phyloP scores from a whole-genome alignment of 2,797 vertebrate species.

The Pangasius krempfi region DNA sequence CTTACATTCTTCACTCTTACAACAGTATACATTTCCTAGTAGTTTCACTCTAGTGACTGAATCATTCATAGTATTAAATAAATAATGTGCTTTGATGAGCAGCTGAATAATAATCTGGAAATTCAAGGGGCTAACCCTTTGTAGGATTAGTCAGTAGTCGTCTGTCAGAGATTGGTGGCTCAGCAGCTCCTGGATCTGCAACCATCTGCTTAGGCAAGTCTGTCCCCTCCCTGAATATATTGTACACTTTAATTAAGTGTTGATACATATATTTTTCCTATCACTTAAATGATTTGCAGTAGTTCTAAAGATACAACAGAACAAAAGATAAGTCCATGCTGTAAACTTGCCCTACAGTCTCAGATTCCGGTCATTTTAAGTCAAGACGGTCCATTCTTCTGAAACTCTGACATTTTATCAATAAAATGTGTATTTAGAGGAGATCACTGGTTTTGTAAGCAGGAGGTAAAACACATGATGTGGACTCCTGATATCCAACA shows the following conservation, averaged over 20 bases:
- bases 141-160: background rate
- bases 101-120: background rate
- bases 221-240: background rate
- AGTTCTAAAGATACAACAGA: background rate
- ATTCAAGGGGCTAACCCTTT: background rate
- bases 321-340: background rate
- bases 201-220: constrained; percentile 14
- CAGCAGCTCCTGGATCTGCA: constrained; percentile 5
- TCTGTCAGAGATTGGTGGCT: background rate
- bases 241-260: background rate
- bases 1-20: background rate
- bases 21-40: background rate
- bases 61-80: background rate
- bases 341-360: background rate
- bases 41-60: background rate
- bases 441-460: background rate
- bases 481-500: background rate
- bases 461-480: background rate
- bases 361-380: background rate
- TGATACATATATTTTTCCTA: background rate
- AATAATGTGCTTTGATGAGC: background rate
- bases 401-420: background rate
- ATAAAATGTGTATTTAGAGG: background rate
- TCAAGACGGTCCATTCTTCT: background rate
- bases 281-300: background rate